Evolutionary conservation across 2,113 vertebrate genomes (phyloP).

Genomic region (Brachirus orientalis): DNA sequence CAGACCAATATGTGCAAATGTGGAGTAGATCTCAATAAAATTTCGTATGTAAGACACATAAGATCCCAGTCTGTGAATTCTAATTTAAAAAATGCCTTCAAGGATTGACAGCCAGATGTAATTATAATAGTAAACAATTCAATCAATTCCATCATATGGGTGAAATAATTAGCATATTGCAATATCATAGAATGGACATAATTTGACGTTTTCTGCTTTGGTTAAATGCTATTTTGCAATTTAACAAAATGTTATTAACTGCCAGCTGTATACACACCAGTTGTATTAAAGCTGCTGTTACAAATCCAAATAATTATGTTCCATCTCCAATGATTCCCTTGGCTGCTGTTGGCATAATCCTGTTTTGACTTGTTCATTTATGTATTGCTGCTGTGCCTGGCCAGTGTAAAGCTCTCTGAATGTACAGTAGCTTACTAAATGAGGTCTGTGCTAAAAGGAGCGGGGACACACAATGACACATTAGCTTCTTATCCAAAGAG

Average conservation of each 20-base stretch:
- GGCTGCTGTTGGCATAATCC: slow-evolving; percentile 25
- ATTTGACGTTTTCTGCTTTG: background rate
- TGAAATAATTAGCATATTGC: background rate
- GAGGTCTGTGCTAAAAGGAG: slow-evolving; percentile 47
- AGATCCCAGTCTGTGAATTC: too few relatives aligned
- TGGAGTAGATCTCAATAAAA: background rate
- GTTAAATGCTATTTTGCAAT: background rate
- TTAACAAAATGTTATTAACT: background rate
- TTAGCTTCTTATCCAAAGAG: slow-evolving; percentile 43
- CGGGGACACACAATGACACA: slow-evolving; percentile 44
- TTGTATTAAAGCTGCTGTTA: slow-evolving; percentile 13
- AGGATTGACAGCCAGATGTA: slow-evolving; percentile 2
- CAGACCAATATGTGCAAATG: background rate
- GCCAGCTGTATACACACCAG: slow-evolving; percentile 3
- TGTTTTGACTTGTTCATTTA: slow-evolving; percentile 40
- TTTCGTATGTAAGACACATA: slow-evolving; percentile 6
- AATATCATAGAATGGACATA: background rate
- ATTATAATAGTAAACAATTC: background rate
- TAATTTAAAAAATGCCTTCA: slow-evolving; percentile 14
- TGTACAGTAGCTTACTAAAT: slow-evolving; percentile 22
- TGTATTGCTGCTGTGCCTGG: slow-evolving; percentile 3
- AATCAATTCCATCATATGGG: too few relatives aligned
- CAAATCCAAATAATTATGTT: slow-evolving; percentile 19
- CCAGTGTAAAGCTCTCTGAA: slow-evolving; percentile 17
- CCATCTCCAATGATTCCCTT: slow-evolving; percentile 25